Evolutionary conservation across 2,888 invertebrate genomes (phyloP).

Genomic region (Megamerina dolium): DNA sequence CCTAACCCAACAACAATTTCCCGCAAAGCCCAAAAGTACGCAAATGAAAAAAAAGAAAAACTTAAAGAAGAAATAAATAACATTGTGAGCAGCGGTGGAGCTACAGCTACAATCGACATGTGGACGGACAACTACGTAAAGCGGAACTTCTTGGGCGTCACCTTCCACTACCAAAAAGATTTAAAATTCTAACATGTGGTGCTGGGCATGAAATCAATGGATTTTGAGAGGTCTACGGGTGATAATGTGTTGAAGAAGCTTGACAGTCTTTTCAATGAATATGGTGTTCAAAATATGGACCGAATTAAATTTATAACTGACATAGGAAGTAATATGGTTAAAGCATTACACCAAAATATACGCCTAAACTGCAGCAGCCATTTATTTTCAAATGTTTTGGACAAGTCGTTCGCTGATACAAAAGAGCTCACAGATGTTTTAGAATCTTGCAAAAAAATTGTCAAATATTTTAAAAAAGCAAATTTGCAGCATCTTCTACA

Average conservation of each 20-base stretch:
- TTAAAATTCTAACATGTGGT: slow-evolving; percentile 10
- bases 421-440: slow-evolving; percentile 1
- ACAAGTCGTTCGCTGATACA: not conserved
- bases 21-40: not conserved
- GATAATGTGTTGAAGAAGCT: slow-evolving; percentile 11
- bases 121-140: slow-evolving; percentile 14
- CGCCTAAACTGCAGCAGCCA: not conserved
- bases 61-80: not conserved
- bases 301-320: not conserved
- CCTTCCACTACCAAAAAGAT: slow-evolving; percentile 9
- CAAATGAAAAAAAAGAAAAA: not conserved
- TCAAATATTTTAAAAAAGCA: slow-evolving; percentile 17
- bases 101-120: slow-evolving; percentile 13
- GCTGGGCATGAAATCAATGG: slow-evolving; percentile 18
- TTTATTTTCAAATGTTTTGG: not conserved
- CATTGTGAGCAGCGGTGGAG: slow-evolving; percentile 8
- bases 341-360: not conserved
- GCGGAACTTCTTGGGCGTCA: slow-evolving; percentile 12
- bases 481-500: slow-evolving; percentile 16
- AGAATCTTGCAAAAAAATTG: slow-evolving; percentile 6
- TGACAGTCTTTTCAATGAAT: slow-evolving; percentile 5
- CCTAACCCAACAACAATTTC: slow-evolving; percentile 5
- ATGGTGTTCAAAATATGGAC: not conserved
- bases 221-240: slow-evolving; percentile 7
- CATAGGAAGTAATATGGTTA: not conserved